Percentiles rank a stretch among this genome's conserved stretches.
These are phyloP conservation scores for Speoplatyrhinus poulsoni DNA, from an alignment of 2,113 vertebrate species.

Conservation along the genomic window DNA sequence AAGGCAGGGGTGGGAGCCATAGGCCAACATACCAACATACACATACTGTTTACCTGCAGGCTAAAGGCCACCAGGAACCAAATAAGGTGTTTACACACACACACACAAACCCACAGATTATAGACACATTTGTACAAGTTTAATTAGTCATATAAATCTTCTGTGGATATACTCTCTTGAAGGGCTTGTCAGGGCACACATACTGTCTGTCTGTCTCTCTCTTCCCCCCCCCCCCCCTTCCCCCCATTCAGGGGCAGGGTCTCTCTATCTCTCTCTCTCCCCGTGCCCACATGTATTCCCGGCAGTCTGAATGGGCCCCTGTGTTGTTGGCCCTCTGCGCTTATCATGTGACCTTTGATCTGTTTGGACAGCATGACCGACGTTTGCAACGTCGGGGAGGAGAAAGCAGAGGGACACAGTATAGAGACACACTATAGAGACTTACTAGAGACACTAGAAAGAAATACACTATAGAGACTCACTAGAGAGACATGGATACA, in stretches of 20 bases:
- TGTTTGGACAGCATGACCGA: slow-evolving; percentile 74
- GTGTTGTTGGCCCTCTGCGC: slow-evolving; percentile 62
- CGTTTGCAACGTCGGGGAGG: slow-evolving; percentile 21
- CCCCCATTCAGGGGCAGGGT: slow-evolving; percentile 6
- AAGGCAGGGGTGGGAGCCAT: slow-evolving; percentile 25
- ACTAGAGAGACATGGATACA: not conserved
- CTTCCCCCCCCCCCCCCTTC: not conserved
- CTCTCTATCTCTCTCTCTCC: slow-evolving; percentile 28
- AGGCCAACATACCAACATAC: slow-evolving; percentile 20
- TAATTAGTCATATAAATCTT: no score
- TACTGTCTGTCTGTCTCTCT: slow-evolving; percentile 2
- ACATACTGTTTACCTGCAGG: slow-evolving; percentile 49
- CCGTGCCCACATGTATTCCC: slow-evolving; percentile 46
- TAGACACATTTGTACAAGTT: not conserved
- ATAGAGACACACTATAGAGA: not conserved
- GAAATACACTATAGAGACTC: not conserved
- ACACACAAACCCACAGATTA: slow-evolving; percentile 25
- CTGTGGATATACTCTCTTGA: no score
- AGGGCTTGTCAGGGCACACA: no score
- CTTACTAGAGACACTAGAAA: slow-evolving; percentile 9
- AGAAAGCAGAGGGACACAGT: slow-evolving; percentile 23
- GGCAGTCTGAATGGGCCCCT: slow-evolving; percentile 58
- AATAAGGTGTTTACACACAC: not conserved
- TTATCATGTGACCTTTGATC: slow-evolving; percentile 77
- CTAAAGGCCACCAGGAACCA: slow-evolving; percentile 16